These are phyloP conservation scores for Dicerorhinus sumatrensis DNA, from an alignment of 2,113 vertebrate species.

Conservation along the genomic window DNA sequence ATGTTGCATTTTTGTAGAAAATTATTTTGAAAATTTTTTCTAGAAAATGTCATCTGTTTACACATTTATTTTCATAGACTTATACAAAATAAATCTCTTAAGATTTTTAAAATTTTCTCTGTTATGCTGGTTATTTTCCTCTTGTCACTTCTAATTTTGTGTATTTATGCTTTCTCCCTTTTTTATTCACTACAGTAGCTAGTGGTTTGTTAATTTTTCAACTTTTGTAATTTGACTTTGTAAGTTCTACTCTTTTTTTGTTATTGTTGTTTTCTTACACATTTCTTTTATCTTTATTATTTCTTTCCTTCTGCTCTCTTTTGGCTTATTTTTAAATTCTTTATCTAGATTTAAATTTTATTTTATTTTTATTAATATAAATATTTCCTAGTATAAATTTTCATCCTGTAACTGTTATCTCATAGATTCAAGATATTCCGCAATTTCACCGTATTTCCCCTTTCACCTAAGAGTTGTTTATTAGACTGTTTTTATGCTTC, in stretches of 20 bases:
- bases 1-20: background rate
- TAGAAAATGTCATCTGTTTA: background rate
- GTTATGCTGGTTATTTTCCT: background rate
- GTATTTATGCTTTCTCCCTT: background rate
- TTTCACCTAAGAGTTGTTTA: background rate
- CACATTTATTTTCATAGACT: background rate
- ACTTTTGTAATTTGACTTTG: background rate
- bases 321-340: background rate
- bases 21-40: background rate
- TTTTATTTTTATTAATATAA: slow-evolving; percentile 2
- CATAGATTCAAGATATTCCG: background rate
- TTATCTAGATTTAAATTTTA: background rate
- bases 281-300: background rate
- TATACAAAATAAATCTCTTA: background rate
- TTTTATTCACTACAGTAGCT: background rate
- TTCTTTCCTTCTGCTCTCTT: background rate
- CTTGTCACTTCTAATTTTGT: background rate
- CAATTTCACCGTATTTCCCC: background rate
- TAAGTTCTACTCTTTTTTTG: background rate
- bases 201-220: background rate
- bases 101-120: background rate
- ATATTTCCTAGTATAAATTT: background rate
- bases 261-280: background rate
- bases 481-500: background rate
- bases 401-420: background rate